Evolutionary conservation across 2,113 vertebrate genomes (phyloP).

Genomic region (Rhea americana): DNA sequence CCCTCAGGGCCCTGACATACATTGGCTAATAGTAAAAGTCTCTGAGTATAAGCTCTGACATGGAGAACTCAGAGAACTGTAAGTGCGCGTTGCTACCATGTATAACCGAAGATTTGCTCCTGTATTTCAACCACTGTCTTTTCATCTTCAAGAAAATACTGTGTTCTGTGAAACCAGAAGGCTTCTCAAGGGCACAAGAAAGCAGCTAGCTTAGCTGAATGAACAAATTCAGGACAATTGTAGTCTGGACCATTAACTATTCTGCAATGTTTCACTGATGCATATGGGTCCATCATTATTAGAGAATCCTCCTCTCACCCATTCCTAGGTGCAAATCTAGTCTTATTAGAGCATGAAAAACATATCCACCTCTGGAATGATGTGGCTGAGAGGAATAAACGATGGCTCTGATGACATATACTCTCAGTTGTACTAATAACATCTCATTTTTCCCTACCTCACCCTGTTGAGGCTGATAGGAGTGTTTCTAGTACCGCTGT

Average conservation of each 20-base stretch:
- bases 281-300: slow-evolving; percentile 9
- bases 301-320: background rate
- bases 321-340: background rate
- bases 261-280: slow-evolving; percentile 39
- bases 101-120: background rate
- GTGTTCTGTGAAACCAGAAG: background rate
- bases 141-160: background rate
- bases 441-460: slow-evolving; percentile 25
- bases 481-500: slow-evolving; percentile 41
- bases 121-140: background rate
- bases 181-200: slow-evolving; percentile 8
- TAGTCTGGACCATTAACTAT: slow-evolving; percentile 29
- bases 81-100: fast-evolving
- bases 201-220: background rate
- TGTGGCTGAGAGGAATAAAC: slow-evolving; percentile 28
- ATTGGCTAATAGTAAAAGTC: too few relatives aligned
- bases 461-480: slow-evolving; percentile 28
- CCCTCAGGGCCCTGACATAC: background rate
- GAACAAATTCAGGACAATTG: background rate
- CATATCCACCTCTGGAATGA: background rate
- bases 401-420: slow-evolving; percentile 7
- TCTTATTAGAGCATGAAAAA: slow-evolving; percentile 22
- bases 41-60: background rate
- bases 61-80: background rate
- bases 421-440: slow-evolving; percentile 43